These are phyloP conservation scores for Amphimallon solstitiale DNA, from an alignment of 2,888 invertebrate species.

Conservation along the genomic window DNA sequence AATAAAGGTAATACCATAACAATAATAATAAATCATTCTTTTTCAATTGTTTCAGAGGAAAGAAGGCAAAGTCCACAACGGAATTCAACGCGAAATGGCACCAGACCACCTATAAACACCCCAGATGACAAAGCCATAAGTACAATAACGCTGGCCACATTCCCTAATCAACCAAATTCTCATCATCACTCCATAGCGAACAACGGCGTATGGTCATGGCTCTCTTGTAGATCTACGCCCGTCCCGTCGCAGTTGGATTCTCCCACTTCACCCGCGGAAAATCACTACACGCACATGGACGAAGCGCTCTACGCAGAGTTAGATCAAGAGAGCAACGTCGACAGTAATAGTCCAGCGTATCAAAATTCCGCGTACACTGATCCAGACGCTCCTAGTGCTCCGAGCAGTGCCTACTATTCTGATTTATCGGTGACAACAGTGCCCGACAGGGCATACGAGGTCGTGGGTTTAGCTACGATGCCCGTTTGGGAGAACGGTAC, in stretches of 20 bases:
- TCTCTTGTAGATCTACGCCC: conserved; percentile 54
- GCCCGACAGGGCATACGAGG: conserved; percentile 69
- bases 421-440: conserved; percentile 71
- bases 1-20: too few relatives aligned
- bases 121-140: conserved; percentile 58
- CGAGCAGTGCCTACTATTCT: conserved; percentile 81
- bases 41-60: conserved; percentile 20
- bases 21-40: not conserved
- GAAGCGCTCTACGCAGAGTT: conserved; percentile 77
- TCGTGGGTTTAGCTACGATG: conserved; percentile 68
- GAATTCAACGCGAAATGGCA: conserved; percentile 30
- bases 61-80: conserved; percentile 7
- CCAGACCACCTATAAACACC: conserved; percentile 55
- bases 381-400: conserved; percentile 71
- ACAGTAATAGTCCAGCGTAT: conserved; percentile 70
- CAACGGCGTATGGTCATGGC: conserved; percentile 61
- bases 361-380: conserved; percentile 76
- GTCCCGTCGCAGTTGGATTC: conserved; percentile 64
- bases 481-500: conserved; percentile 62
- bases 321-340: conserved; percentile 66
- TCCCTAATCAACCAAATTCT: conserved; percentile 49
- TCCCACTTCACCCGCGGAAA: conserved; percentile 69
- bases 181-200: conserved; percentile 45
- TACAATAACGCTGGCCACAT: conserved; percentile 51
- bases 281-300: conserved; percentile 79